Evolutionary conservation across 2,113 vertebrate genomes (phyloP), one percentile per base, ranked within the genome.

Genomic region (Proterorhinus semilunaris): DNA sequence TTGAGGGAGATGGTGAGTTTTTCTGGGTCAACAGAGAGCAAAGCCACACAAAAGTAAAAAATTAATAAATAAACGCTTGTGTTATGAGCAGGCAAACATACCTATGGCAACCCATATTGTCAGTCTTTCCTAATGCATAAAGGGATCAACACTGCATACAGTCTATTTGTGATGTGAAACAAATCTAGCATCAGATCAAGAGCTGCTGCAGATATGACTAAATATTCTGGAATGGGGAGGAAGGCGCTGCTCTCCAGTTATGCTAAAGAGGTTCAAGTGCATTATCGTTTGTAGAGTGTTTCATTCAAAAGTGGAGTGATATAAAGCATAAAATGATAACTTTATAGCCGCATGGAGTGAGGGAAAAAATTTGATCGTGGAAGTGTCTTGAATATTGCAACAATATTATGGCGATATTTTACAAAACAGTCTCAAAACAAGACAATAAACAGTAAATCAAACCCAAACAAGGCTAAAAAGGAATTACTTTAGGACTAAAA

Each of bases 71-170:
- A 36, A 36, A 36, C 27, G 17, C 53, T 68, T 8, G n/a, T n/a
- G 6, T 66, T 68, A 76, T 80, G 69, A 58, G 50, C 49, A 21
- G 10, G 52, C 65, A 85, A 87, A 86, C 82, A 71, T 15, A n/a
- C n/a, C n/a, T n/a, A 12, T 43, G 12, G 46, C 54, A 57, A 57
- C 54, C 11, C 17, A 2, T 8, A 55, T 21, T 8, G 17, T 7
- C 21, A 27, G 72, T 71, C 69, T 69, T 46, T 74, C 48, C 51
- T 45, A 17, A 63, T 43, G 21, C 9, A 55, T 55, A 68, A 64
- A 77, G 45, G 65, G 2, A 0, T 42, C 0, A 17, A 69, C 69
- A 79, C 75, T 82, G 48, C 42, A 12, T 72, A 52, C 68, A 73
- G 68, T 73, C 36, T 44, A 42, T 44, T 58, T 58, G 27, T 7